Evolutionary conservation across 2,888 invertebrate species (phyloP), one percentile per base, ranked within the genome.

Genomic region (Elysia crispata): DNA sequence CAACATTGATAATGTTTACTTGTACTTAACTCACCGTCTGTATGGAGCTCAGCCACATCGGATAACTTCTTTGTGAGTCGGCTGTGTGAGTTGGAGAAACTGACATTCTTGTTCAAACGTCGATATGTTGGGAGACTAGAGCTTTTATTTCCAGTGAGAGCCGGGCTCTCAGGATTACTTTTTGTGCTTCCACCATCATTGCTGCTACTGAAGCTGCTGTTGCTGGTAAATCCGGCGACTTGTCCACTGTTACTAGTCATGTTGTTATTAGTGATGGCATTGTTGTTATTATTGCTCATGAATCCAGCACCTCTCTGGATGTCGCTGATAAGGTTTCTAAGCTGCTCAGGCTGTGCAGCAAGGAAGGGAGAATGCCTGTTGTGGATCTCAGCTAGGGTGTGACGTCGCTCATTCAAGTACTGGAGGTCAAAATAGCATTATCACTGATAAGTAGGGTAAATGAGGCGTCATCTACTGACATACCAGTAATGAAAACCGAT

Each of bases 291-390:
- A 57, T 64, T 41, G 18, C 33, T 54, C 3, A 25, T 31, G 41
- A 76, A 75, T 25, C 62, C 76, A 41, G 15, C 60, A 1, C 31
- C 30, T 60, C 15, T 20, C 25, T 49, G 74, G 33, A 69, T 95
- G 91, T 97, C 96, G 84, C 96, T 97, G 78, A 97, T 95, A 92
- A 97, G 94, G 70, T 96, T 94, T 79, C 97, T 94, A 91, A 97
- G 96, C 91, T 97, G 97, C 95, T 96, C 96, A 92, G 97, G 97
- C 93, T 96, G 96, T 92, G 95, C 95, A 92, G 97, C 94, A 96
- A 97, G 83, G 80, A 87, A 87, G 3, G 86, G 87, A 50, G 87
- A 85, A 66, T 86, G 87, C 41, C 11, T 3, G 33, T 83, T 85
- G 28, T 84, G 83, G 23, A 82, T 74, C 60, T 89, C 89, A 23